Evolutionary conservation across 2,888 invertebrate species (phyloP), one percentile per base, ranked within the genome.

Genomic region (Chromoteleia sp.): DNA sequence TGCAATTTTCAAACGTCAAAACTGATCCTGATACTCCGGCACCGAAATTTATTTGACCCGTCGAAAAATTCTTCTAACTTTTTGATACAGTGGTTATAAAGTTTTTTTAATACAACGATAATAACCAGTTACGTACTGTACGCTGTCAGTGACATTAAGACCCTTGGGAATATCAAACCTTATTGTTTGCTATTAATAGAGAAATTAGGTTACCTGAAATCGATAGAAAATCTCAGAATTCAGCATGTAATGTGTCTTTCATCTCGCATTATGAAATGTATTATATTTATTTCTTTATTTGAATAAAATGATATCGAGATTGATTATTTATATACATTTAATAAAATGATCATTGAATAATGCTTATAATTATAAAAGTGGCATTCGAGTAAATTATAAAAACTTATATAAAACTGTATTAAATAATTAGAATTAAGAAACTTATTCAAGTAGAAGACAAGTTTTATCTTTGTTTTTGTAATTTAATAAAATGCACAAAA

Each of bases 161-260:
- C 73, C 39, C 70, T 58, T 61, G 67, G 43, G 48, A 63, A 81
- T 67, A 61, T 56, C 63, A 63, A 73, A 56, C 59, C 43, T 74
- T 80, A 81, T 84, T 84, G 76, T 84, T 85, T 70, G 85, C 85
- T 89, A 88, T 88, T 85, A 86, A 87, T 88, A 88, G 88, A 83
- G 70, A 82, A 85, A 85, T 84, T 87, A 86, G 87, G 88, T 87
- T 87, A 84, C 81, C 36, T 58, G 63, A 84, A 87, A 89, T 89
- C 88, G 39, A 78, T 73, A 8, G 63, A 52, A 70, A 70, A 70
- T 61, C n/a, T 59, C 17, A 19, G 21, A 25, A 7, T 48, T 59
- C 10, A 41, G 21, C 30, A 58, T 56, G 14, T 58, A 48, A 33
- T 33, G 5, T 8, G 7, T 33, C 33, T 33, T 33, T 8, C 7